A percentile compares a stretch with the other conserved stretches of the same genome.
Conservation (phyloP, 2,113 vertebrate species). For the Ciconia maguari region DNA sequence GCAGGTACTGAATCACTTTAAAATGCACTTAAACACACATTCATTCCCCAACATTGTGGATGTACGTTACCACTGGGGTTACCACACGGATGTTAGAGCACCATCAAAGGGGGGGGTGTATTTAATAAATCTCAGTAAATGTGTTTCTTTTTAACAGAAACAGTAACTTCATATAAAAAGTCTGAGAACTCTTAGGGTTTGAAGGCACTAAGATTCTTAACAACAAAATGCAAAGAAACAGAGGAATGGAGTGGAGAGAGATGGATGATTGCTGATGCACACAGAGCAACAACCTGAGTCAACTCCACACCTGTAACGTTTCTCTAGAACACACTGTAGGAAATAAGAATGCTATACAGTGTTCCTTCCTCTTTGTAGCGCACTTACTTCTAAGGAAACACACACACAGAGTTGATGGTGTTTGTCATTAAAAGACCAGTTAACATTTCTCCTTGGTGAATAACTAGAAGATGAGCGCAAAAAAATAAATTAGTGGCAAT, state of each 20-base stretch:
- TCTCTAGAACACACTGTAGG: neutral
- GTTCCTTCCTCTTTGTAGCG: neutral
- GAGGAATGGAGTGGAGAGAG: neutral
- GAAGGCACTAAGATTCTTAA: neutral
- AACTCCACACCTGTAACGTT: neutral
- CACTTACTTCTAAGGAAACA: neutral
- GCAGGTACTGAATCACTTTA: neutral
- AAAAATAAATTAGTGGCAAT: neutral
- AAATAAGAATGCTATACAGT: neutral
- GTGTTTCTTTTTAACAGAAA: neutral
- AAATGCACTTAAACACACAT: neutral
- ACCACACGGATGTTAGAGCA: neutral
- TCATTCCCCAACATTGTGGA: neutral
- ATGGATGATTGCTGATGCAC: neutral
- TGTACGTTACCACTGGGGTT: neutral
- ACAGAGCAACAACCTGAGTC: neutral
- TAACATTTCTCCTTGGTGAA: neutral
- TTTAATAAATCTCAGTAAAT: neutral
- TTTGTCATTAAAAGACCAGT: neutral
- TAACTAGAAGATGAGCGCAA: neutral
- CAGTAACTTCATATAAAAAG: neutral
- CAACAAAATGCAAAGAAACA: neutral
- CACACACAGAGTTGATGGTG: neutral
- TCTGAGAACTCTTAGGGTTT: neutral
- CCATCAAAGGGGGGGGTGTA: too few relatives aligned